phyloP scores from a whole-genome alignment of 2,113 vertebrate species.

The Raphicerus campestris region DNA sequence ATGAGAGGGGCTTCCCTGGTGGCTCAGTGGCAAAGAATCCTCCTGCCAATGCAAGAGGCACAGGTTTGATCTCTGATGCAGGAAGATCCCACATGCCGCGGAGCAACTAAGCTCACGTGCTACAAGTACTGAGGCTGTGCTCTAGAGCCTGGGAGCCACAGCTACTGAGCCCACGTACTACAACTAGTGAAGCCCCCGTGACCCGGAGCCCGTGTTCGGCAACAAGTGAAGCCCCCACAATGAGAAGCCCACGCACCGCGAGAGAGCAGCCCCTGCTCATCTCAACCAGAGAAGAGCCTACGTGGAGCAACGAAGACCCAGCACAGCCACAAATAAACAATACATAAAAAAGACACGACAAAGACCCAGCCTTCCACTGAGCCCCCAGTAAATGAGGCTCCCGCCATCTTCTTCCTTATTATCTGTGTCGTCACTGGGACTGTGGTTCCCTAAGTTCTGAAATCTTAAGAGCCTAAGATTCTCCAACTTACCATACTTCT shows the following conservation, averaged over 20 bases:
- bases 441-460: background rate
- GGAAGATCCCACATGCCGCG: background rate
- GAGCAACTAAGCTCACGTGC: background rate
- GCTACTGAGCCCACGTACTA: background rate
- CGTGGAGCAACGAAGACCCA: background rate
- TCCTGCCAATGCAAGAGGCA: background rate
- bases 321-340: background rate
- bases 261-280: background rate
- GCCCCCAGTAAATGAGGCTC: background rate
- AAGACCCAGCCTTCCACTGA: background rate
- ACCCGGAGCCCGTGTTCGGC: background rate
- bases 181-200: too few relatives aligned
- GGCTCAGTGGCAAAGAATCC: background rate
- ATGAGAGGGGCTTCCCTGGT: background rate
- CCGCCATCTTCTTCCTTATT: rapidly evolving
- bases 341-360: background rate
- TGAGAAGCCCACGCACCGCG: background rate
- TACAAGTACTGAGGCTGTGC: background rate
- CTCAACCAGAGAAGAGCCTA: background rate
- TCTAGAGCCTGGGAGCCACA: background rate
- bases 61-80: rapidly evolving
- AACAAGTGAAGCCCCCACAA: background rate
- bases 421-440: rapidly evolving
- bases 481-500: conserved; percentile 90
- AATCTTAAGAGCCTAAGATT: background rate